Conservation (phyloP, 2,113 vertebrate genomes). For the Notarius lentiginosus region DNA sequence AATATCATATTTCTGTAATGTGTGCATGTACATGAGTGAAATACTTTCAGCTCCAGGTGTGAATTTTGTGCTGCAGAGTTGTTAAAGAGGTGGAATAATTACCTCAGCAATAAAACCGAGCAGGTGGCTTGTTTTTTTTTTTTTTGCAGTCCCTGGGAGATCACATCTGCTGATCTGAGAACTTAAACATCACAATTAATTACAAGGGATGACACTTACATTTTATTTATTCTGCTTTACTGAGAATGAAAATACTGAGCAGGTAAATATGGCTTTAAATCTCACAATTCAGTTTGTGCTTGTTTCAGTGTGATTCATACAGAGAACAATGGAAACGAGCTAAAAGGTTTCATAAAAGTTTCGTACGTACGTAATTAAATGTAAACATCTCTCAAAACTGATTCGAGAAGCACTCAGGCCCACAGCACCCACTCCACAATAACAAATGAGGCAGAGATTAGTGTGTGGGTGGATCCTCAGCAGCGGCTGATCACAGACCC, state of each 20-base stretch:
- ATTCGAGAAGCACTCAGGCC: conserved; percentile 15
- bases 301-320: background rate
- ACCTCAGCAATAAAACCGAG: conserved; percentile 1
- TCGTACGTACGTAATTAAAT: background rate
- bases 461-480: conserved; percentile 18
- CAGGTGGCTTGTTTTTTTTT: conserved; percentile 13
- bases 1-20: background rate
- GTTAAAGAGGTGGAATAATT: conserved; percentile 30
- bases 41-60: conserved; percentile 12
- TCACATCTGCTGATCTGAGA: background rate
- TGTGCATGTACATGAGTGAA: background rate
- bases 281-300: background rate
- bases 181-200: background rate
- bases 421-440: conserved; percentile 25
- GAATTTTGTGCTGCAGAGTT: conserved; percentile 31
- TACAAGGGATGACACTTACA: background rate
- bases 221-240: background rate
- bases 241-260: background rate
- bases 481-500: conserved; percentile 35
- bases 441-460: conserved; percentile 22
- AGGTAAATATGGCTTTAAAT: background rate
- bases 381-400: background rate
- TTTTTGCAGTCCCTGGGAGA: background rate
- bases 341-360: background rate
- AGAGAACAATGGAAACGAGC: background rate